phyloP scores from a whole-genome alignment of 1,140 invertebrate species.

The Zophobas morio region DNA sequence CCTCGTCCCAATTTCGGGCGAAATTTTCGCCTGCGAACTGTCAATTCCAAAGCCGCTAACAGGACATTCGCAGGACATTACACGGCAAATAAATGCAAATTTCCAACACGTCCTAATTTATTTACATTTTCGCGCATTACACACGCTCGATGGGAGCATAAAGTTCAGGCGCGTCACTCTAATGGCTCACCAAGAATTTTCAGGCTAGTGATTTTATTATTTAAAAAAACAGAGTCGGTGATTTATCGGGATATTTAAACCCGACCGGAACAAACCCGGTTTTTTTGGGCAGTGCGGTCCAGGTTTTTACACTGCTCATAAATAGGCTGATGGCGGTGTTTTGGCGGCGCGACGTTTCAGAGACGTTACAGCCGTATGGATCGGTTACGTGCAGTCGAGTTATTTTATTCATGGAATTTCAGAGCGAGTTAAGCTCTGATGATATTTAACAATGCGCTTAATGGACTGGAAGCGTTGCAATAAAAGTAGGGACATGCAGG shows the following conservation, averaged over 20 bases:
- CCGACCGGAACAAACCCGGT: conserved; percentile 2
- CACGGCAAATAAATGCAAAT: conserved; percentile 22
- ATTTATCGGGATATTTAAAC: conserved; percentile 39
- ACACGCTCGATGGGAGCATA: conserved; percentile 9
- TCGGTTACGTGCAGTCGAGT: conserved; percentile 39
- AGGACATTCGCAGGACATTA: conserved; percentile 8
- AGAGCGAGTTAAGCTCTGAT: conserved; percentile 30
- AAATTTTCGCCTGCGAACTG: too few relatives aligned
- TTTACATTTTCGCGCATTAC: conserved; percentile 12
- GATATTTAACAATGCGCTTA: conserved; percentile 28
- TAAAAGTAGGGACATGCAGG: conserved; percentile 20
- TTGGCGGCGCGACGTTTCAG: conserved; percentile 17
- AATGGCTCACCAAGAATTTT: conserved; percentile 21
- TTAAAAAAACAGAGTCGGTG: background rate
- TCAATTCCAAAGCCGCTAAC: background rate
- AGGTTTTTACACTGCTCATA: conserved; percentile 31
- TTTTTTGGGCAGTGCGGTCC: conserved; percentile 15
- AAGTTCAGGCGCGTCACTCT: background rate
- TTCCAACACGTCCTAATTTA: conserved; percentile 3
- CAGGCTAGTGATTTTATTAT: conserved; percentile 6
- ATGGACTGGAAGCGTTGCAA: conserved; percentile 14
- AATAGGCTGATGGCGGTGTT: conserved; percentile 24
- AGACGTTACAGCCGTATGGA: conserved; percentile 12
- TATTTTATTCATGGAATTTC: conserved; percentile 41
- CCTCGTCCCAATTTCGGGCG: too few relatives aligned